Conservation (phyloP, 2,888 invertebrate species). For the Standfussiana lucernea region DNA sequence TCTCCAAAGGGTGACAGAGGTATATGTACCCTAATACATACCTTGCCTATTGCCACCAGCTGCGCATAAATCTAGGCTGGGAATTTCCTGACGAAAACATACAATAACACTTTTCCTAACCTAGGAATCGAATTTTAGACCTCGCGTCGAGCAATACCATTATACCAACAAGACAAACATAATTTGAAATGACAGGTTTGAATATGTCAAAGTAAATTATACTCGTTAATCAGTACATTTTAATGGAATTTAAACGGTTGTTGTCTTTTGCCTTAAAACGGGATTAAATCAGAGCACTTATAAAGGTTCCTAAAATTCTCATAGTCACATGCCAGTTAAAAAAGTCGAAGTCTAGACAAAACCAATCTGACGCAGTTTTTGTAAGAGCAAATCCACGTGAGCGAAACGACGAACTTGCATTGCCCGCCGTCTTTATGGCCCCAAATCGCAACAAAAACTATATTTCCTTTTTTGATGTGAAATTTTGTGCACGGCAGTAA, state of each 20-base stretch:
- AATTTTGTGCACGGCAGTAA: conserved; percentile 60
- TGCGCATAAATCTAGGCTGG: not conserved
- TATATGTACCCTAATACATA: not conserved
- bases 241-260: not conserved
- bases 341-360: not conserved
- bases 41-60: not conserved
- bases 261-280: not conserved
- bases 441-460: conserved; percentile 58
- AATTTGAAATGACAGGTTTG: not conserved
- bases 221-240: no score
- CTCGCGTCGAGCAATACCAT: not conserved
- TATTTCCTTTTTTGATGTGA: conserved; percentile 59
- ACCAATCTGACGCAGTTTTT: not conserved
- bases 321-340: not conserved
- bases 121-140: not conserved
- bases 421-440: conserved; percentile 38
- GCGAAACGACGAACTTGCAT: not conserved
- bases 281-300: not conserved
- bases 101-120: not conserved
- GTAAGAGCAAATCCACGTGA: not conserved
- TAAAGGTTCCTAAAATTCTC: not conserved
- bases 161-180: not conserved
- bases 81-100: not conserved
- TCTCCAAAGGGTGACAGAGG: not conserved
- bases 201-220: no score